Percentiles rank a stretch among this genome's conserved stretches.
Conservation (phyloP, 2,888 invertebrate genomes). For the Buathra laborator region DNA sequence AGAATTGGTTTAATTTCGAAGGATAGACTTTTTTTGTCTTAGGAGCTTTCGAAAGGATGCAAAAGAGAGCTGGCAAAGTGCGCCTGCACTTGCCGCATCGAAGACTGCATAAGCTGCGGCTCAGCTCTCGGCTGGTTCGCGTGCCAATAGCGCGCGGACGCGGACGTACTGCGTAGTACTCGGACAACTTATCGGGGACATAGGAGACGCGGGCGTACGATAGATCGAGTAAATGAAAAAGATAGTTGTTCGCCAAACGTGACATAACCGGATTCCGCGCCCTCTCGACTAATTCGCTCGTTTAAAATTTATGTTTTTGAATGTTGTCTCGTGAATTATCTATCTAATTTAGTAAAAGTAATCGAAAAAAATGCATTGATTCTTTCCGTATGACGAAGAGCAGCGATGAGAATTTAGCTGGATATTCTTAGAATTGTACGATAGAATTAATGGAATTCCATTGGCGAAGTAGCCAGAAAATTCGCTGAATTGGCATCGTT, state of each 20-base stretch:
- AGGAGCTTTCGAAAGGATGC: slow-evolving; percentile 2
- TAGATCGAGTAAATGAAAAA: slow-evolving; percentile 32
- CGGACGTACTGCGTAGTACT: slow-evolving; percentile 64
- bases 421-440: too few species aligned
- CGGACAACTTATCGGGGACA: slow-evolving; percentile 58
- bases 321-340: not conserved
- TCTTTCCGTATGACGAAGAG: not conserved
- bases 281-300: slow-evolving; percentile 1
- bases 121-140: slow-evolving; percentile 32
- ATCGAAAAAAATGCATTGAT: too few species aligned
- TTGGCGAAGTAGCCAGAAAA: too few species aligned
- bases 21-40: not conserved
- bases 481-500: too few species aligned
- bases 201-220: slow-evolving; percentile 41
- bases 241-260: slow-evolving; percentile 49
- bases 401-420: too few species aligned
- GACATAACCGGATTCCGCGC: slow-evolving; percentile 57
- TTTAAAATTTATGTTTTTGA: not conserved
- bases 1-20: not conserved
- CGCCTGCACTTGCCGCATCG: slow-evolving; percentile 32
- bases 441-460: not conserved
- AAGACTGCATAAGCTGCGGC: slow-evolving; percentile 14
- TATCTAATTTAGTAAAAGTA: too few species aligned
- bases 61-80: slow-evolving; percentile 6
- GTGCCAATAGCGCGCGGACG: slow-evolving; percentile 57